Evolutionary conservation across 2,888 invertebrate genomes (phyloP), one percentile per base, ranked within the genome.

Genomic region (Pammene aurita): DNA sequence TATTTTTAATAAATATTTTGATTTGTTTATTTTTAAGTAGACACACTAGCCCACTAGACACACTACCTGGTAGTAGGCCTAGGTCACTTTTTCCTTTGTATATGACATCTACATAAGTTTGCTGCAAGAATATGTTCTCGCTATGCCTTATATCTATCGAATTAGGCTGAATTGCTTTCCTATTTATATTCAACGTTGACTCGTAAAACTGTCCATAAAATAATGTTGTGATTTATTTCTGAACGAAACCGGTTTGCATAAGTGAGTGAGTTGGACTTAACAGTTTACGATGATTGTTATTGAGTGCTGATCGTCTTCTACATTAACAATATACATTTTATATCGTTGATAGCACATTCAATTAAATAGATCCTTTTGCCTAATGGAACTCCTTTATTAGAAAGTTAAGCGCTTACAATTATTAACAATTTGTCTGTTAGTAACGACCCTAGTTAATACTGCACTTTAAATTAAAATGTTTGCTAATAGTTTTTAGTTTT

Each of bases 261-360:
- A 64, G 58, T 52, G 44, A 64, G 34, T 54, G 44, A 64, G 34
- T 54, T 54, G 58, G 64, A 65, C 54, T 56, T 74, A 73, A 72
- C 73, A 75, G 72, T 77, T 76, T 77, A 76, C 64, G 69, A 73
- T 72, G 63, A 66, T 71, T 66, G 72, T 73, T 75, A 77, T 79
- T 72, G 74, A 75, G 75, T 72, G 70, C 73, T 70, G 74, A 72
- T 76, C 42, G 54, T 66, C 50, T 50, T 71, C 63, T 66, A 72
- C 73, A 72, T 75, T 76, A 75, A 76, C 72, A 75, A 72, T 71
- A 38, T 55, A 66, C 66, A 69, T 77, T 75, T 76, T 73, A 44
- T 63, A 67, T 75, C 48, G 60, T 72, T 69, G 72, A 73, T 74
- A 71, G 68, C 61, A 74, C 74, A 73, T 75, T 74, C 66, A 74